Percentiles rank a stretch among this genome's conserved stretches.
Conservation (phyloP, 2,113 vertebrate species). For the Arizona elegans region DNA sequence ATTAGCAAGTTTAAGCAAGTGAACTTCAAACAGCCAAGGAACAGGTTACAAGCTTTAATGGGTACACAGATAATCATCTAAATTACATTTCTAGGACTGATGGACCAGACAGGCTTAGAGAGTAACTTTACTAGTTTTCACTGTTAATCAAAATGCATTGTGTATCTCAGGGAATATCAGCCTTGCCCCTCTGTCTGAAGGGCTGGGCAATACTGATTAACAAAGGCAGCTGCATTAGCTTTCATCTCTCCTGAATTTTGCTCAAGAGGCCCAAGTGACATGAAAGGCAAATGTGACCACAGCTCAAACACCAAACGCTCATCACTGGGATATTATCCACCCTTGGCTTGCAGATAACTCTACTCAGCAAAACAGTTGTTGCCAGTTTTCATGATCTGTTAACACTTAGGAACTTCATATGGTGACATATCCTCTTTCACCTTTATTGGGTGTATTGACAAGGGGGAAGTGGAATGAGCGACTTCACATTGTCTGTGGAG, state of each 20-base stretch:
- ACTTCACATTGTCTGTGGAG: conserved; percentile 44
- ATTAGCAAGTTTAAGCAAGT: conserved; percentile 77
- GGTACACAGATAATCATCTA: conserved; percentile 79
- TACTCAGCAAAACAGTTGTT: conserved; percentile 66
- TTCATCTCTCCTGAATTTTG: conserved; percentile 65
- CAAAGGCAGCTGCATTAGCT: conserved; percentile 75
- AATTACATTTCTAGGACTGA: conserved; percentile 80
- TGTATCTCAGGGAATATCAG: conserved; percentile 58
- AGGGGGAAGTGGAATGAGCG: conserved; percentile 53
- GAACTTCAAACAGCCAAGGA: conserved; percentile 79
- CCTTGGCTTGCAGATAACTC: conserved; percentile 56
- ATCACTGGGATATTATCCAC: conserved; percentile 70
- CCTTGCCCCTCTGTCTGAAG: conserved; percentile 56
- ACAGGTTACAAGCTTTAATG: conserved; percentile 78
- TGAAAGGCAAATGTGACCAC: conserved; percentile 71
- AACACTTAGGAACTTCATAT: conserved; percentile 65
- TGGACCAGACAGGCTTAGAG: conserved; percentile 74
- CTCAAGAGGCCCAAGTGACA: conserved; percentile 64
- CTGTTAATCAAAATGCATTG: conserved; percentile 69
- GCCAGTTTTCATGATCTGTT: conserved; percentile 73
- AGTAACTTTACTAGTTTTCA: conserved; percentile 67
- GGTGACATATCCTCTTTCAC: conserved; percentile 57
- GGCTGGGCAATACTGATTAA: conserved; percentile 69
- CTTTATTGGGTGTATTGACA: conserved; percentile 55
- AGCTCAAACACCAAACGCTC: conserved; percentile 64